Conservation (phyloP, 2,113 vertebrate genomes). For the Megatriorchis doriae region DNA sequence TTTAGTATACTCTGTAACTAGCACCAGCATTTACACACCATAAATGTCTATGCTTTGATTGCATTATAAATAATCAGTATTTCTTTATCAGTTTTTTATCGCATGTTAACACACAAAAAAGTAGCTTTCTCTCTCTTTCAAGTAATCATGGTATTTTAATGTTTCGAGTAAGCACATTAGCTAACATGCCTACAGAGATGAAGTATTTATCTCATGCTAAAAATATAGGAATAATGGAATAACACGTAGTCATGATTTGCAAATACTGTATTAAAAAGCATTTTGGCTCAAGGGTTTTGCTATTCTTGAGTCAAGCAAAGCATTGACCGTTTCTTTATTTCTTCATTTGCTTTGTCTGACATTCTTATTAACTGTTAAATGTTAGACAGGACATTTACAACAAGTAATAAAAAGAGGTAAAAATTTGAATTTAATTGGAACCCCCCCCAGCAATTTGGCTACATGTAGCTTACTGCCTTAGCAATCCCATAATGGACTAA, state of each 20-base stretch:
- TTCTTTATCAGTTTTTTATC: background rate
- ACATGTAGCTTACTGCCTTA: background rate
- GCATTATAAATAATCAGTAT: background rate
- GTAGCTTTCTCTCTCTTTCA: background rate
- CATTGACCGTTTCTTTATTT: background rate
- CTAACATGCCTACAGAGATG: background rate
- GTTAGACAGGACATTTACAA: background rate
- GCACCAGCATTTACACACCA: background rate
- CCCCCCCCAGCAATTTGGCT: background rate
- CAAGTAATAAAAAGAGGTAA: background rate
- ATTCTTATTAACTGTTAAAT: background rate
- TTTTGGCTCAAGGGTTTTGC: background rate
- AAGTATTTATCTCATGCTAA: background rate
- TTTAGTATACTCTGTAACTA: background rate
- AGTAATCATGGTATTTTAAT: background rate
- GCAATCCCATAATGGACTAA: background rate
- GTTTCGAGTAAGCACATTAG: background rate
- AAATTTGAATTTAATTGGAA: background rate
- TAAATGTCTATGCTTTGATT: background rate
- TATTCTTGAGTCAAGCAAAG: background rate
- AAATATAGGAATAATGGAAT: background rate
- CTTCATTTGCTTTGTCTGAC: background rate
- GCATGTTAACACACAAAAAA: background rate
- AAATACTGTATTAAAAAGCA: background rate
- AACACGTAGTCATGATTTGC: background rate